Evolutionary conservation across 2,888 invertebrate species (phyloP).

Genomic region (Leucophenga montana): DNA sequence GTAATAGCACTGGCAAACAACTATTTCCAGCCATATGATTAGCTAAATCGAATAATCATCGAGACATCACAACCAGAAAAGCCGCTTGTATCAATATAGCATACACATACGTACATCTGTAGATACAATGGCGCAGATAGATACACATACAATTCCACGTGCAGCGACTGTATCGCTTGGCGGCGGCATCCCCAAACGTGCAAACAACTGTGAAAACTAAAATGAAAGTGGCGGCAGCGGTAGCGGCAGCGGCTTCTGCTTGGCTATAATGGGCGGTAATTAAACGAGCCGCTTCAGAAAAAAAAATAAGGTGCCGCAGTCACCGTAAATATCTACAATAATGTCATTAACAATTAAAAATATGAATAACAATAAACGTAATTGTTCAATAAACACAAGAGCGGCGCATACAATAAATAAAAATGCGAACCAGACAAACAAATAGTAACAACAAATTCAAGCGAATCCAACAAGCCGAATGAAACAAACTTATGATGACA

Average conservation of each 20-base stretch:
- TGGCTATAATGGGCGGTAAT: neutral
- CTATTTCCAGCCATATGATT: neutral
- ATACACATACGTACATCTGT: neutral
- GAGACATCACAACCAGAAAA: neutral
- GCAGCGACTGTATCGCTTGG: neutral
- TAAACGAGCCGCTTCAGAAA: neutral
- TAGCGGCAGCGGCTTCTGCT: neutral
- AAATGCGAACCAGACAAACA: conserved; percentile 39
- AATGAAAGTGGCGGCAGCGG: neutral
- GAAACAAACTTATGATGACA: conserved; percentile 67
- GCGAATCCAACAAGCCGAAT: neutral
- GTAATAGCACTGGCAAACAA: neutral
- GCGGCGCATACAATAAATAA: conserved; percentile 30
- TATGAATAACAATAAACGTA: conserved; percentile 65
- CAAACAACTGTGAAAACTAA: conserved; percentile 4
- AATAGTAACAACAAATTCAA: conserved; percentile 8
- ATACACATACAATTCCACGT: neutral
- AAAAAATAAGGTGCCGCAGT: conserved; percentile 25
- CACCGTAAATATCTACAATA: conserved; percentile 48
- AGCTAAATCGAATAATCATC: conserved; percentile 1
- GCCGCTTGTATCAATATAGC: too few species aligned
- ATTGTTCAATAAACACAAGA: conserved; percentile 68
- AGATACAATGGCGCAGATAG: conserved; percentile 1
- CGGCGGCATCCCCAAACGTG: neutral
- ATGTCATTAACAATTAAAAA: conserved; percentile 65